These are phyloP conservation scores for Kryphioiulus occultus DNA, from an alignment of 2,888 invertebrate genomes.

Conservation along the genomic window DNA sequence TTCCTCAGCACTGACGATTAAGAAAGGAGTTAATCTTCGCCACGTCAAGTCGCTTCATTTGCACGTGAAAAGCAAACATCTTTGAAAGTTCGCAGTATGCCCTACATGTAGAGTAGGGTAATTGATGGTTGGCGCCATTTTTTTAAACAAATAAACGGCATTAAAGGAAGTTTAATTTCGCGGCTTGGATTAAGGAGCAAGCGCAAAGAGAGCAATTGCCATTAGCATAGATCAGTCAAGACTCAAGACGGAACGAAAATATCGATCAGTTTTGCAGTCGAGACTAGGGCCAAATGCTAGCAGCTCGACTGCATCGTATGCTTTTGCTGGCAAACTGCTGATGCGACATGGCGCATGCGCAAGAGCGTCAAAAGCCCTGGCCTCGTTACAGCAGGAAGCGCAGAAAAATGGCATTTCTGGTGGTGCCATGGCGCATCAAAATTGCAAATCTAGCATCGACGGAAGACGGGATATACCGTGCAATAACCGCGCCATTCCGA, in stretches of 20 bases:
- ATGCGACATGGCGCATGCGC: not conserved
- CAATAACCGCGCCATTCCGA: not conserved
- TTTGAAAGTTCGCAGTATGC: not conserved
- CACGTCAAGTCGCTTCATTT: not conserved
- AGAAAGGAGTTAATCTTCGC: not conserved
- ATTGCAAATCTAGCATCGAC: not conserved
- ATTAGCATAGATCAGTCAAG: not conserved
- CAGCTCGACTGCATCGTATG: not conserved
- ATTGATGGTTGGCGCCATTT: not conserved
- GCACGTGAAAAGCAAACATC: not conserved
- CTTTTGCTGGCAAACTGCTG: not conserved
- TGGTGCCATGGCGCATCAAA: not conserved
- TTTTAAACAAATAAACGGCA: not conserved
- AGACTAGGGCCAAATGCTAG: not conserved
- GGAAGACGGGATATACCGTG: not conserved
- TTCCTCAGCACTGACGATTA: not conserved
- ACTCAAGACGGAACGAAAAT: not conserved
- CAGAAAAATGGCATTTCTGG: not conserved
- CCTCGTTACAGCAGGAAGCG: not conserved
- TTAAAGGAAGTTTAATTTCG: not conserved
- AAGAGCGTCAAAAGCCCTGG: no score
- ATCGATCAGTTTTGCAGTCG: not conserved
- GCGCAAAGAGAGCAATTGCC: not conserved
- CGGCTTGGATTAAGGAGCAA: not conserved
- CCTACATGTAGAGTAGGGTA: not conserved